Evolutionary conservation across 2,888 invertebrate species (phyloP), one percentile per base, ranked within the genome.

Genomic region (Stegophylla sp.): DNA sequence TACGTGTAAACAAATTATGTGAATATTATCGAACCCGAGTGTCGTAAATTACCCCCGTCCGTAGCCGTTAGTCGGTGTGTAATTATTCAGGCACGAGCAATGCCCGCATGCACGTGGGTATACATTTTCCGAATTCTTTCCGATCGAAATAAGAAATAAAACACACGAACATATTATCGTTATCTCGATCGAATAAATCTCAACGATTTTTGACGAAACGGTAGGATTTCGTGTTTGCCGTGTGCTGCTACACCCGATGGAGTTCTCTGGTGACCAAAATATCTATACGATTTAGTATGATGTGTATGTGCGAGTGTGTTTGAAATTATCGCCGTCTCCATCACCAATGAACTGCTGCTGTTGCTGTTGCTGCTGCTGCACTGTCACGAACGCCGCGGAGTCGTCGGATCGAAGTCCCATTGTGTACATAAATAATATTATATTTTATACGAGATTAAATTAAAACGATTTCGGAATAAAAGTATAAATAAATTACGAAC

Each of bases 181-280:
- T 59, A 67, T 69, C 77, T 69, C n/a, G 67, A 69, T 69, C 28
- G 26, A 59, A 77, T 69, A 45, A 77, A 67, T 77, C 67, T 43
- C 20, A 9, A 34, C 28, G 69, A 69, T 61, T 69, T 69, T 15
- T 13, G 28, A 64, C n/a, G 48, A 71, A 79, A 79, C 79, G 69
- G 69, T 79, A 79, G 79, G 79, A 71, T 48, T 79, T 71, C 28
- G 61, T 41, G 45, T 34, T 5, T 4, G 28, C 61, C 5, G 20
- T 66, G 15, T n/a, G 59, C n/a, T 34, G 34, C 3, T 34, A 45
- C 45, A 20, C 59, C n/a, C 67, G n/a, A 79, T 51, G 48, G 59
- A 48, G 61, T 71, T 61, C 41, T 17, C 41, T 17, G 79, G 56
- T 51, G 45, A 61, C 45, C 69, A 48, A 51, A 61, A 69, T 23